Conservation (phyloP, 1,140 invertebrate species). For the Cotesia typhae region DNA sequence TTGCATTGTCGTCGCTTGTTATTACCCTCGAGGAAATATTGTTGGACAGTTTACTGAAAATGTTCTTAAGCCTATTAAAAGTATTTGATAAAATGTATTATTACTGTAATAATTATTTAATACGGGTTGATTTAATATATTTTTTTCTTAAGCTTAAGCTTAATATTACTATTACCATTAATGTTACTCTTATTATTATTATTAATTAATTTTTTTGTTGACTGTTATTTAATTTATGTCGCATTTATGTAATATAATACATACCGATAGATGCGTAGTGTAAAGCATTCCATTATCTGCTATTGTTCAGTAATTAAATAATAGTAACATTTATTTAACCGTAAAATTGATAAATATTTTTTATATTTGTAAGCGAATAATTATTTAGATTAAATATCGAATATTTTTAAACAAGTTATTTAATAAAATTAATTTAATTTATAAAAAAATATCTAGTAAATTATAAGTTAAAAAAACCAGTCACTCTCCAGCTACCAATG, state of each 20-base stretch:
- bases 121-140: constrained; percentile 34
- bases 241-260: constrained; percentile 42
- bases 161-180: background rate
- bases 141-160: background rate
- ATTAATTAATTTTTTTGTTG: constrained; percentile 17
- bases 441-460: background rate
- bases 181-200: constrained; percentile 46
- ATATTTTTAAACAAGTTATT: background rate
- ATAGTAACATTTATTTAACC: background rate
- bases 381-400: constrained; percentile 4
- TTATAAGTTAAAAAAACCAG: too few relatives aligned
- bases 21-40: constrained; percentile 84
- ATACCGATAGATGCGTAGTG: constrained; percentile 33
- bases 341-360: too few relatives aligned
- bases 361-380: background rate
- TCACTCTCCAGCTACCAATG: too few relatives aligned
- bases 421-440: constrained; percentile 15
- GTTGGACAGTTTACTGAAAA: constrained; percentile 77
- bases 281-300: constrained; percentile 48
- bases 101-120: constrained; percentile 38
- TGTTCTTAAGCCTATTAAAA: constrained; percentile 68
- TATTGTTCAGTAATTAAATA: background rate
- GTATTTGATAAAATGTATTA: constrained; percentile 37
- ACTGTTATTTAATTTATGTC: constrained; percentile 26
- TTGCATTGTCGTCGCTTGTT: constrained; percentile 79